These are phyloP conservation scores for Papilio glaucus DNA, from an alignment of 1,140 invertebrate genomes.

Conservation along the genomic window DNA sequence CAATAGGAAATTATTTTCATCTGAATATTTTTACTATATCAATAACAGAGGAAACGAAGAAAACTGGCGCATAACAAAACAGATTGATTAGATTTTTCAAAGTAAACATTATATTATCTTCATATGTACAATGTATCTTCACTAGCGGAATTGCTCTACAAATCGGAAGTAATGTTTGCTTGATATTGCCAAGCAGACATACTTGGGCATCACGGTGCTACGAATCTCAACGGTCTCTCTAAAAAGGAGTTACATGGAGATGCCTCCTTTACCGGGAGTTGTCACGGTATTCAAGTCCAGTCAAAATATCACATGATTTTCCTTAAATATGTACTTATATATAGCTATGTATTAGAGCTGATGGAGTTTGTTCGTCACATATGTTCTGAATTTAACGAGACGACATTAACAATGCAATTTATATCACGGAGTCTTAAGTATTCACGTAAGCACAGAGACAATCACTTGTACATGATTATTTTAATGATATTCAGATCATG, in stretches of 20 bases:
- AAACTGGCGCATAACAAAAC: no score
- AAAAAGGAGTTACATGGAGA: no score
- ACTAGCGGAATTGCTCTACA: no score
- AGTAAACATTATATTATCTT: no score
- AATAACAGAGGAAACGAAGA: no score
- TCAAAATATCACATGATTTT: neutral
- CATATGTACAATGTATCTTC: no score
- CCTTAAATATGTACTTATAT: neutral
- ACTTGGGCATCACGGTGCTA: no score
- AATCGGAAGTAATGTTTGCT: no score
- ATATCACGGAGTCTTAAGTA: neutral
- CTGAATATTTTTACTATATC: neutral
- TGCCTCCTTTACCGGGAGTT: no score
- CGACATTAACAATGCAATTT: slow-evolving; percentile 9
- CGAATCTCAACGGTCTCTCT: no score
- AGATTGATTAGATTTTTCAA: no score
- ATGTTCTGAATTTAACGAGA: neutral
- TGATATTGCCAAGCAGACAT: no score
- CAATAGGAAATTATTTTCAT: neutral
- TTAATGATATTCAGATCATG: neutral
- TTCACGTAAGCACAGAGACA: slow-evolving; percentile 10
- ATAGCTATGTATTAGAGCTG: neutral
- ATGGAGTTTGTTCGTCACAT: neutral
- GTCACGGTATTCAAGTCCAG: neutral
- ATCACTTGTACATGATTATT: slow-evolving; percentile 4